Conservation (phyloP, 2,888 invertebrate species). For the Pediacus dermestoides region DNA sequence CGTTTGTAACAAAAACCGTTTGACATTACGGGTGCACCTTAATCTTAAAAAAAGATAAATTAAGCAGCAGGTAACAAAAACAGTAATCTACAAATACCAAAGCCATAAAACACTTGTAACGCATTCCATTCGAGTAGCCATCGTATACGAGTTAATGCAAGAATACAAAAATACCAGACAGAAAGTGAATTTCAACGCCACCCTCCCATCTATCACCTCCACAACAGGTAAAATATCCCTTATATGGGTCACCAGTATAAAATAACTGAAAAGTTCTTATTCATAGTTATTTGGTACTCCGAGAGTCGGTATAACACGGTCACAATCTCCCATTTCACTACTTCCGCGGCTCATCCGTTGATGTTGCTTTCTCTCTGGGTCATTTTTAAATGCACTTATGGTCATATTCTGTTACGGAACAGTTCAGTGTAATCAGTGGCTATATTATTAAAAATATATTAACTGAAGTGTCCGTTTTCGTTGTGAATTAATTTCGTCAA, state of each 20-base stretch:
- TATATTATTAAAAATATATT: too few species aligned
- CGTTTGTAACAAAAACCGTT: too few species aligned
- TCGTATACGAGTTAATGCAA: constrained; percentile 2
- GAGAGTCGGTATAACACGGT: constrained; percentile 44
- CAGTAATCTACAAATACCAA: constrained; percentile 3
- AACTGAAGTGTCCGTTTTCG: too few species aligned
- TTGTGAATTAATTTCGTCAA: too few species aligned
- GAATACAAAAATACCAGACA: constrained; percentile 23
- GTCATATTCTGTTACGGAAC: too few species aligned
- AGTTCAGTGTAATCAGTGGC: too few species aligned
- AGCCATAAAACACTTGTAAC: constrained; percentile 1
- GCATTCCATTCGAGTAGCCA: constrained; percentile 12
- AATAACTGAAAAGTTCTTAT: constrained; percentile 38
- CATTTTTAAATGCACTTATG: constrained; percentile 9
- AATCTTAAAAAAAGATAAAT: background rate
- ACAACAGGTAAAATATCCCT: constrained; percentile 18
- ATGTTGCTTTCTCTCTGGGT: constrained; percentile 32
- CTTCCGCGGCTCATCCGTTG: constrained; percentile 31
- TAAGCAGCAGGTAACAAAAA: background rate
- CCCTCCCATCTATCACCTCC: constrained; percentile 14
- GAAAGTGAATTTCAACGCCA: constrained; percentile 28
- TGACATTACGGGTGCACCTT: background rate
- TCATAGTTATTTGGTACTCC: constrained; percentile 40
- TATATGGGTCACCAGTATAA: constrained; percentile 45
- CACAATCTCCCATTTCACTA: constrained; percentile 37